Evolutionary conservation across 2,888 invertebrate species (phyloP), one percentile per base, ranked within the genome.

Genomic region (Dynastes hyllus): DNA sequence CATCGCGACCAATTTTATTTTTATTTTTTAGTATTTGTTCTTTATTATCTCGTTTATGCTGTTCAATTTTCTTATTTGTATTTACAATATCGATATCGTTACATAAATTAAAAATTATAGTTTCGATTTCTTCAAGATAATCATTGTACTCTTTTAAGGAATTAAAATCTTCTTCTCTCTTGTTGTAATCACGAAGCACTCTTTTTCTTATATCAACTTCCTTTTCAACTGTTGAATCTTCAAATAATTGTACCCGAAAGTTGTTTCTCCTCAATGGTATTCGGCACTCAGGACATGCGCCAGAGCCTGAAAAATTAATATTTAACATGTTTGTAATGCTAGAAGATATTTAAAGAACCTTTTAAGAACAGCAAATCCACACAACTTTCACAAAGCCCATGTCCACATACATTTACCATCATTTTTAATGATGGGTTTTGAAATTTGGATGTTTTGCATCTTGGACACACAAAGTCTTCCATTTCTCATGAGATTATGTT

Each of bases 341-440:
- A 2, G 22, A 16, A 58, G 22, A 22, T 22, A 22, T 81, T 90
- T 45, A 11, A 11, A 11, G 9, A 8, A 95, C 96, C 99, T 93
- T 99, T 98, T 22, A 98, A 92, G 90, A 99, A 99, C 45, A 99
- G 90, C 81, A 98, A 91, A 88, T 98, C 98, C 51, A 99, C 98
- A 90, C 99, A 99, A 87, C 95, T 98, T 90, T 98, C 98, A 90
- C 99, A 99, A 85, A 99, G 90, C 55, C 97, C 96, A 91, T 99
- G 99, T 45, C 99, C 99, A 90, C 99, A 99, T 78, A 97, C 94
- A 89, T 99, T 99, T 81, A 99, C 98, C 96, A 99, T 95, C 91
- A 99, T 92, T 88, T 98, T 98, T 77, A 99, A 89, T 0, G 97
- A 96, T 51, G 98, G 98, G 90, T 99, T 99, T 89, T 98, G 93